phyloP scores from a whole-genome alignment of 2,888 invertebrate species.

The Sphaeridia pumilis region DNA sequence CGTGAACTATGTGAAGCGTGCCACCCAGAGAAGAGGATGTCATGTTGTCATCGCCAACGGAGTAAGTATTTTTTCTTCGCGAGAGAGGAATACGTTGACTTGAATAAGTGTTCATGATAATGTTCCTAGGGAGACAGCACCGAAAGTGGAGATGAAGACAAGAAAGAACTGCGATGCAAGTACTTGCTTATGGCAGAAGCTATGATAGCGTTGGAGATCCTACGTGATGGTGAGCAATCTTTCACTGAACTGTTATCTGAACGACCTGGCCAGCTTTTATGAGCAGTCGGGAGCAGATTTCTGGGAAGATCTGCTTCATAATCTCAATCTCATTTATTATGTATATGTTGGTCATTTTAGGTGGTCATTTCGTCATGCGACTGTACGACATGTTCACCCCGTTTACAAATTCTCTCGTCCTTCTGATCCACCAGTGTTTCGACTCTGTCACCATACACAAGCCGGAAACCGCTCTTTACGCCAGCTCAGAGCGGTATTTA shows the following conservation, averaged over 20 bases:
- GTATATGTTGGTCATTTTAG: slow-evolving; percentile 37
- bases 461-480: slow-evolving; percentile 91
- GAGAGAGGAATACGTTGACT: neutral
- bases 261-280: no score
- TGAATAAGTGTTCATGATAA: neutral
- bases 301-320: no score
- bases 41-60: slow-evolving; percentile 98
- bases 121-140: slow-evolving; percentile 10
- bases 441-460: slow-evolving; percentile 76
- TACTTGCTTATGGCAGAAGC: slow-evolving; percentile 91
- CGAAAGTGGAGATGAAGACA: slow-evolving; percentile 65
- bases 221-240: slow-evolving; percentile 54
- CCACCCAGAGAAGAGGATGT: slow-evolving; percentile 65
- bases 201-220: slow-evolving; percentile 71
- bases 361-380: slow-evolving; percentile 90
- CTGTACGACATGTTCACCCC: slow-evolving; percentile 89
- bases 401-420: slow-evolving; percentile 84
- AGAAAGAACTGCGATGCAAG: slow-evolving; percentile 91
- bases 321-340: neutral
- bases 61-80: slow-evolving; percentile 44
- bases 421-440: slow-evolving; percentile 84
- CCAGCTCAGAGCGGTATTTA: slow-evolving; percentile 77
- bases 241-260: no score
- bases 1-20: slow-evolving; percentile 57
- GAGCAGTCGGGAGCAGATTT: no score